phyloP scores from a whole-genome alignment of 2,888 invertebrate species.

The Zootermopsis nevadensis region DNA sequence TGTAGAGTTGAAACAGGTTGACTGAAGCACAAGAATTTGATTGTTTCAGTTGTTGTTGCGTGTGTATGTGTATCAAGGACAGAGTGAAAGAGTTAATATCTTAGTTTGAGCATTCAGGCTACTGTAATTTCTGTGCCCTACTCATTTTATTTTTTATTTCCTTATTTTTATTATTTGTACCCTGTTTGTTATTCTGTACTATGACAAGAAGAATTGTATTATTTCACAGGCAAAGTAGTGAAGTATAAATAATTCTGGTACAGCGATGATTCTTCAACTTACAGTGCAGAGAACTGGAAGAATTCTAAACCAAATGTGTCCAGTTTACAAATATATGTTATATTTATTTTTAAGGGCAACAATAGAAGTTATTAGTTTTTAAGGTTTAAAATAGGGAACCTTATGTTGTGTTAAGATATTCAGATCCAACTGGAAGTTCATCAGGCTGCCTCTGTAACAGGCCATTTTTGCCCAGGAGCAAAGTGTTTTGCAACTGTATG shows the following conservation, averaged over 20 bases:
- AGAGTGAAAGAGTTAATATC: not conserved
- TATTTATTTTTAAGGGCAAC: constrained; percentile 18
- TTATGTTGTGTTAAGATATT: no score
- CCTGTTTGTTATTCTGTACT: not conserved
- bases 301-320: not conserved
- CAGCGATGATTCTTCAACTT: not conserved
- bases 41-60: constrained; percentile 2
- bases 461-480: no score
- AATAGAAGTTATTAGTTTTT: not conserved
- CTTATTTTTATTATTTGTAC: not conserved
- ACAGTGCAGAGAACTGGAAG: not conserved
- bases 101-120: not conserved
- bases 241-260: not conserved
- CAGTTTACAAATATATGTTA: not conserved
- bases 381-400: not conserved
- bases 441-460: no score
- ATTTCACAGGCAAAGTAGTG: not conserved
- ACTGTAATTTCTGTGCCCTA: not conserved
- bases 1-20: constrained; percentile 23
- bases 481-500: no score
- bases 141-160: not conserved
- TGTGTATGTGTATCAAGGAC: not conserved
- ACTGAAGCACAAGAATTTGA: constrained; percentile 23
- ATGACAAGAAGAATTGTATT: constrained; percentile 6
- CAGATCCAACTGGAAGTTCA: no score